Evolutionary conservation across 1,140 invertebrate species (phyloP).

Genomic region (Arion vulgaris): DNA sequence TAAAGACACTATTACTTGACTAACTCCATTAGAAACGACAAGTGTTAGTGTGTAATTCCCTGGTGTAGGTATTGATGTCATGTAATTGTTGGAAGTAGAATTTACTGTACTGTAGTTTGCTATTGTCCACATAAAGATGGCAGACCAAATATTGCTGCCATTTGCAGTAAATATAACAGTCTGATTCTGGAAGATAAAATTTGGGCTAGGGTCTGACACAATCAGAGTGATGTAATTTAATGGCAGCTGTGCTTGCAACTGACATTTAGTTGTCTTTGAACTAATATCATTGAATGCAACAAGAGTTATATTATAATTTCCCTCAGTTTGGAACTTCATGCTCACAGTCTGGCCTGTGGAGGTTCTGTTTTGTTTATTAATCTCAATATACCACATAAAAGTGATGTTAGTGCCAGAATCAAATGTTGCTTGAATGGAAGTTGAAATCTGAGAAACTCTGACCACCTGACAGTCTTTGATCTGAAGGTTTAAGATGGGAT

Average conservation of each 20-base stretch:
- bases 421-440: not conserved
- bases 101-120: not conserved
- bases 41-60: conserved; percentile 47
- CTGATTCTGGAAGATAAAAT: conserved; percentile 44
- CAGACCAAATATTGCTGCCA: conserved; percentile 26
- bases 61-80: not conserved
- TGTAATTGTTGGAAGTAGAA: not conserved
- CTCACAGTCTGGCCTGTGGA: conserved; percentile 34
- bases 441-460: not conserved
- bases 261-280: conserved; percentile 11
- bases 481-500: conserved; percentile 31
- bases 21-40: conserved; percentile 50
- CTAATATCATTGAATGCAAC: conserved; percentile 37
- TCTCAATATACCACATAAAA: conserved; percentile 38
- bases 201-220: conserved; percentile 27
- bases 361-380: conserved; percentile 35
- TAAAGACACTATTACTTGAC: conserved; percentile 24
- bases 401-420: conserved; percentile 37
- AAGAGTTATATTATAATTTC: conserved; percentile 32
- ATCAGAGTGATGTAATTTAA: conserved; percentile 1
- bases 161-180: conserved; percentile 34
- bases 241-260: conserved; percentile 12
- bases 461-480: conserved; percentile 26
- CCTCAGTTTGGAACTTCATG: conserved; percentile 37
- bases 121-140: conserved; percentile 37